Conservation (phyloP, 2,113 vertebrate genomes). For the Falcunculus frontatus region DNA sequence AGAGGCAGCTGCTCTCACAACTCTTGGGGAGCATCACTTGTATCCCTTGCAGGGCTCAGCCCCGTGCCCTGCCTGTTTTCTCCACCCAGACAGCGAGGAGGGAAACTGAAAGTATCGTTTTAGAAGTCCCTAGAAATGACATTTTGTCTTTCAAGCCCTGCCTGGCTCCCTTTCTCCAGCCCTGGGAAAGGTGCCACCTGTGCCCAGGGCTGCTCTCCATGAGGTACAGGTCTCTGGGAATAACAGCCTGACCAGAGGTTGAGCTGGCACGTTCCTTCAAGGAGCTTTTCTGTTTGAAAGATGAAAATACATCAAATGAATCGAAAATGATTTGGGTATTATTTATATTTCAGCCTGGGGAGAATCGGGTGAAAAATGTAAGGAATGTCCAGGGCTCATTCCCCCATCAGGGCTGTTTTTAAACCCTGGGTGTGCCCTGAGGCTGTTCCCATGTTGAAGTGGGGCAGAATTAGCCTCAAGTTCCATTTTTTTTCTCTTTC, state of each 20-base stretch:
- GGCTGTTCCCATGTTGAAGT: accelerated
- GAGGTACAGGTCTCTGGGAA: neutral
- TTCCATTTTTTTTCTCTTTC: neutral
- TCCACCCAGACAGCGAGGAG: neutral
- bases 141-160: neutral
- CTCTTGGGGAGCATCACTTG: neutral
- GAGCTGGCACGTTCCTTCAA: conserved; percentile 23
- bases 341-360: neutral
- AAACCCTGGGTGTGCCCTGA: neutral
- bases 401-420: neutral
- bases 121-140: neutral
- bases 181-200: neutral
- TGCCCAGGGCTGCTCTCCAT: accelerated
- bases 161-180: neutral
- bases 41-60: neutral
- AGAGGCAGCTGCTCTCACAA: neutral
- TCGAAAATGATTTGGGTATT: neutral
- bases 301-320: neutral
- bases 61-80: neutral
- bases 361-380: neutral
- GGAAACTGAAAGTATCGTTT: neutral
- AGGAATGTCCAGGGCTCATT: neutral
- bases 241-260: neutral
- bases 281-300: neutral
- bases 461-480: neutral